Base-by-base conservation (phyloP, 2,797 vertebrate species). In the Enteromius paludinosus region DNA sequence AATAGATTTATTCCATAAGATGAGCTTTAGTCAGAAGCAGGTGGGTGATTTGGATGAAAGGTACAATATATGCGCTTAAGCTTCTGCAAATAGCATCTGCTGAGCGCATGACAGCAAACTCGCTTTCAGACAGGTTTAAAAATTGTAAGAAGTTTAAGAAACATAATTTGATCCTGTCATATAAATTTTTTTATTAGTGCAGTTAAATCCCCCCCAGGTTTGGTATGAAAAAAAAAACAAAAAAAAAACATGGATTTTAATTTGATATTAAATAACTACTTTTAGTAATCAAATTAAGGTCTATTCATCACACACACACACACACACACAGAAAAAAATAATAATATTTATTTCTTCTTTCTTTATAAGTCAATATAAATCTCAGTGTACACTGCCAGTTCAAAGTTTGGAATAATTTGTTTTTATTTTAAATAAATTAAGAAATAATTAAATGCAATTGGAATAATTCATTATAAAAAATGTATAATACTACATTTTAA, bases 11-110 rank as follows among this genome's bases (percentile, higher is more conserved):
- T 73, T 72, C 70, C n/a, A 65, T 65, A 81, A 64, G 18, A 54
- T 74, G 43, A 35, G 43, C 10, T 81, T 65, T 52, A 65, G 30
- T 65, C 45, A 65, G 59, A 81, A 81, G 62, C 59, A 64, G 43
- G 79, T 81, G 79, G 79, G 70, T 20, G 70, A 65, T 52, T 38
- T 0, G 18, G 28, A 74, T 61, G 70, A 81, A 81, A 73, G 43
- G 56, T 35, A 35, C 33, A 35, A 4, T 17, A 79, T 70, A 72
- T 81, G 70, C 0, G 59, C 45, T 81, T 81, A 74, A 65, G 74
- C 79, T 74, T 81, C 59, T 52, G 59, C 70, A 74, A 81, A 81
- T 30, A 65, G 59, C 0, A 5, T 81, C 45, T 54, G 59, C n/a
- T 5, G 59, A 28, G n/a, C 10, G 41, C 79, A 62, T 49, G 41